Evolutionary conservation across 2,113 vertebrate species (phyloP).

Genomic region (Muscicapa adusta): DNA sequence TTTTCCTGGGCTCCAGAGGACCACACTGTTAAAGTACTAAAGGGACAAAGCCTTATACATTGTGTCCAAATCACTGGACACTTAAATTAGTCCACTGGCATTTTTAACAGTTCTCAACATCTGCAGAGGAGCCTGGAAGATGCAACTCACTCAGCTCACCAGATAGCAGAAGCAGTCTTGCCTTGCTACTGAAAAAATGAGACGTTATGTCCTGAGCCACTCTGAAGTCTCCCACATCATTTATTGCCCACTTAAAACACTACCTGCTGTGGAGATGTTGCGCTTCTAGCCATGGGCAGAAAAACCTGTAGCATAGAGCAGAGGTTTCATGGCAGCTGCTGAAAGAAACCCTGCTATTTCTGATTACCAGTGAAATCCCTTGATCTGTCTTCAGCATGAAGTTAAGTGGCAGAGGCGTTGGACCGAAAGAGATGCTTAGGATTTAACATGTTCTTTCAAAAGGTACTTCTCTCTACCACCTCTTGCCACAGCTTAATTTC

Average conservation of each 20-base stretch:
- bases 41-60: not conserved
- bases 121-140: not conserved
- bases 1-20: not conserved
- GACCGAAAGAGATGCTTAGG: not conserved
- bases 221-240: not conserved
- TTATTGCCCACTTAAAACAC: not conserved
- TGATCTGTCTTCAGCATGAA: not conserved
- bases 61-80: not conserved
- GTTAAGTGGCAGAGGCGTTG: not conserved
- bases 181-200: conserved; percentile 2
- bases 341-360: not conserved
- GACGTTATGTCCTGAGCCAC: not conserved
- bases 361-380: not conserved
- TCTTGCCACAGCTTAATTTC: not conserved
- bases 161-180: not conserved
- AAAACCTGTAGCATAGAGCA: not conserved
- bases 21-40: not conserved
- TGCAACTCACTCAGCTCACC: not conserved
- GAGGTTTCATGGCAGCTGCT: not conserved
- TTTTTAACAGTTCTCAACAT: not conserved
- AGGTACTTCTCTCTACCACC: not conserved
- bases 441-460: not conserved
- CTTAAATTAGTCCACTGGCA: not conserved
- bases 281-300: not conserved
- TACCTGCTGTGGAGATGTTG: not conserved